These are phyloP conservation scores for Ichneumon xanthorius DNA, from an alignment of 2,888 invertebrate genomes.

Conservation along the genomic window DNA sequence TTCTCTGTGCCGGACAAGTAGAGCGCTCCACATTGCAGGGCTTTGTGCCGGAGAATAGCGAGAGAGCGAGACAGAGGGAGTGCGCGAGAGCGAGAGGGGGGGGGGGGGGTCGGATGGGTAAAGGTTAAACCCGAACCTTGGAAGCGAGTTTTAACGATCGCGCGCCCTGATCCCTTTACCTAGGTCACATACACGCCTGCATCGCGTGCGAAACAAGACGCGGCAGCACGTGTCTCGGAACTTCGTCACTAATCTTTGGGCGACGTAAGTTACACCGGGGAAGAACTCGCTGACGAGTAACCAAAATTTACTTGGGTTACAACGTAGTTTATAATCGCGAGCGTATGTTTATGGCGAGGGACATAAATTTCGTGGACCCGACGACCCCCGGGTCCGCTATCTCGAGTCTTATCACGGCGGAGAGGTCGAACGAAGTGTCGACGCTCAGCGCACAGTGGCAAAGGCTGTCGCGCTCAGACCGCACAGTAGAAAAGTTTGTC, in stretches of 20 bases:
- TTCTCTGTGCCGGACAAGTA: conserved; percentile 49
- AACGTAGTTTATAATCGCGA: background rate
- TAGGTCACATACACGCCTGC: conserved; percentile 49
- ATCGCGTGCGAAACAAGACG: conserved; percentile 43
- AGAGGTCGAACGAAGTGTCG: too few relatives aligned
- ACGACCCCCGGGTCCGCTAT: too few relatives aligned
- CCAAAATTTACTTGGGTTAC: background rate
- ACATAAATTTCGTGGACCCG: background rate
- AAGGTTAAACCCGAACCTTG: conserved; percentile 65
- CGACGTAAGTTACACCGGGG: background rate
- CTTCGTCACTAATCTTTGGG: conserved; percentile 22
- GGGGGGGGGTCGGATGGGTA: background rate
- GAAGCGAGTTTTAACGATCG: conserved; percentile 65
- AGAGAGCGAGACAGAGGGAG: conserved; percentile 6
- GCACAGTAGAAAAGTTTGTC: too few relatives aligned
- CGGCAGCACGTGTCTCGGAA: conserved; percentile 37
- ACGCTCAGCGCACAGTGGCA: too few relatives aligned
- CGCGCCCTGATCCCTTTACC: conserved; percentile 56
- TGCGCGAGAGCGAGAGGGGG: conserved; percentile 10
- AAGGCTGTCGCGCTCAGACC: too few relatives aligned
- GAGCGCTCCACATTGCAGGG: conserved; percentile 48
- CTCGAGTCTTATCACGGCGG: too few relatives aligned
- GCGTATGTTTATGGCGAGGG: too few relatives aligned
- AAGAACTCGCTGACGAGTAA: background rate
- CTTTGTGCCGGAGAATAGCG: conserved; percentile 35